Evolutionary conservation across 2,797 vertebrate species (phyloP), one percentile per base, ranked within the genome.

Genomic region (Crenichthys baileyi): DNA sequence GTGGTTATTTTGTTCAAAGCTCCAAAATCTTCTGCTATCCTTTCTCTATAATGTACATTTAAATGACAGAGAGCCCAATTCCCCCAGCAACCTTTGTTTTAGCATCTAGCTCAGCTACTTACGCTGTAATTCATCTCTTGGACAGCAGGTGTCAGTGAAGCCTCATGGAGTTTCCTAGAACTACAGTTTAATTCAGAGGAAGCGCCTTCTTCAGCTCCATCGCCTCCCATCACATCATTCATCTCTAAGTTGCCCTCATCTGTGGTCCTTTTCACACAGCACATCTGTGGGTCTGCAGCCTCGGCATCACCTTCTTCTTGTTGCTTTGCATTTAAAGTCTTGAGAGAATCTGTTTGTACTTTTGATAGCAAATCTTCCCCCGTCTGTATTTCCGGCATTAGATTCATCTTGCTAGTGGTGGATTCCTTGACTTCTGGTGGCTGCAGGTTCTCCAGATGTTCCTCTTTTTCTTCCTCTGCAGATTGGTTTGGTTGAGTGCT

Each of bases 91-190:
- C 5, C 4, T 22, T 24, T 22, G 20, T 22, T 7, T 51, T 29
- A 67, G n/a, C 13, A 7, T 65, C 12, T 63, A n/a, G 16, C 39
- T 7, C 20, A 16, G 11, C 1, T 24, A 91, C 92, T 93, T 63
- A 94, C 94, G 0, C 70, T 83, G 77, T 73, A 11, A 20, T 87
- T 82, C 39, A 26, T 78, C 29, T 89, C 79, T 70, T 82, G 77
- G 73, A 75, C 88, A 78, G 18, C 24, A 24, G 88, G 78, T 76
- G 87, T 78, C 73, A 15, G 84, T 83, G 77, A n/a, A 85, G 75
- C 63, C 18, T 79, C 24, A 31, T 71, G 55, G 24, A 75, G 58
- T 65, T 80, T 65, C 44, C 44, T 67, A 50, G 41, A 18, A 36
- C 24, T 18, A 55, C 56, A n/a, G 39, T 16, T 79, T 1, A 74